These are phyloP conservation scores for Atta texana DNA, from an alignment of 1,140 invertebrate genomes.

Conservation along the genomic window DNA sequence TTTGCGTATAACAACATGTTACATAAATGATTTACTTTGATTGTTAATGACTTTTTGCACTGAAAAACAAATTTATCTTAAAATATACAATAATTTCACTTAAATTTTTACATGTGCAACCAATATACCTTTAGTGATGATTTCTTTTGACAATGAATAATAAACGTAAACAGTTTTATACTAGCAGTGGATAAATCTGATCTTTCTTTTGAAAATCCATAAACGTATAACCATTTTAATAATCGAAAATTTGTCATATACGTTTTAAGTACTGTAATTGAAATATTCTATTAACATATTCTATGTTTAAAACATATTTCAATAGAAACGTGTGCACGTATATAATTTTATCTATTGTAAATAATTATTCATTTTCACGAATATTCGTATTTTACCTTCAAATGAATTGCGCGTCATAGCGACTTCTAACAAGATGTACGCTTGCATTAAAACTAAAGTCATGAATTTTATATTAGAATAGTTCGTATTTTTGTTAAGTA, in stretches of 20 bases:
- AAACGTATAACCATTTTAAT: slow-evolving; percentile 50
- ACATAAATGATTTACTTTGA: slow-evolving; percentile 53
- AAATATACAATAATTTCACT: neutral
- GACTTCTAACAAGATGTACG: slow-evolving; percentile 57
- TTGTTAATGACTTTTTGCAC: slow-evolving; percentile 48
- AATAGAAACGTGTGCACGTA: neutral
- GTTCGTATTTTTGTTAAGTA: slow-evolving; percentile 38
- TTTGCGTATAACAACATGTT: slow-evolving; percentile 40
- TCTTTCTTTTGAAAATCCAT: slow-evolving; percentile 63
- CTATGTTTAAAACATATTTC: neutral
- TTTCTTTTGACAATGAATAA: slow-evolving; percentile 62
- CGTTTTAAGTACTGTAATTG: slow-evolving; percentile 62
- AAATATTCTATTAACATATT: neutral
- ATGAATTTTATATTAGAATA: slow-evolving; percentile 46
- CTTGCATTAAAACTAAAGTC: slow-evolving; percentile 57
- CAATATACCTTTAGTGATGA: slow-evolving; percentile 63
- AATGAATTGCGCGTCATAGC: slow-evolving; percentile 44
- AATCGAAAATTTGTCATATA: slow-evolving; percentile 36
- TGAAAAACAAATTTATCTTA: slow-evolving; percentile 29
- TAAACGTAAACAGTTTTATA: slow-evolving; percentile 62
- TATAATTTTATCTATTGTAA: neutral
- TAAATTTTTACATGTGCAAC: neutral
- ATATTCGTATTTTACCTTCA: neutral
- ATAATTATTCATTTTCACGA: slow-evolving; percentile 30
- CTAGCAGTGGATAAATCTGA: slow-evolving; percentile 51